These are phyloP conservation scores for Synaphobranchus kaupii DNA, from an alignment of 2,797 vertebrate genomes.

Conservation along the genomic window DNA sequence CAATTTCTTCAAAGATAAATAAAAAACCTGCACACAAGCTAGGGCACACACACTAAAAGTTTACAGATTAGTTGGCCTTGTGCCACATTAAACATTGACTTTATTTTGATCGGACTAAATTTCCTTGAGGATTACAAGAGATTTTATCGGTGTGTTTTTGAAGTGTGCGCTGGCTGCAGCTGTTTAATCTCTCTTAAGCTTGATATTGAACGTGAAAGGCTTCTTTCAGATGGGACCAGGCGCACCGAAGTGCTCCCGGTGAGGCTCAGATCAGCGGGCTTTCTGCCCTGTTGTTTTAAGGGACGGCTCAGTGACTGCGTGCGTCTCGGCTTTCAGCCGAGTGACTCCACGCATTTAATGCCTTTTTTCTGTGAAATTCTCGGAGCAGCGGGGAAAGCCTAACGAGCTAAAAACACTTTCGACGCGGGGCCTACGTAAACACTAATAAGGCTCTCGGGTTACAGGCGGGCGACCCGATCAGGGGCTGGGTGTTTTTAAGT, in stretches of 20 bases:
- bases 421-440: slow-evolving; percentile 48
- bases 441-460: slow-evolving; percentile 54
- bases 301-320: not conserved
- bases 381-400: slow-evolving; percentile 51
- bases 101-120: not conserved
- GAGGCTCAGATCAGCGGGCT: not conserved
- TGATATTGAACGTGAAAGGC: slow-evolving; percentile 9
- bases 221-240: slow-evolving; percentile 5
- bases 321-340: not conserved
- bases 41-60: not conserved
- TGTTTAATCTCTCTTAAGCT: not conserved
- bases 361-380: slow-evolving; percentile 28
- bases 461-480: slow-evolving; percentile 45
- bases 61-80: not conserved
- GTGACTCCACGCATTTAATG: not conserved
- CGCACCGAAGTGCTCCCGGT: not conserved
- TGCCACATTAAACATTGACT: not conserved
- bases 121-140: slow-evolving; percentile 13
- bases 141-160: not conserved
- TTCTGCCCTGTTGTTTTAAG: slow-evolving; percentile 12
- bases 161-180: not conserved
- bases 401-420: slow-evolving; percentile 63
- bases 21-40: not conserved
- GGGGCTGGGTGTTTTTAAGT: slow-evolving; percentile 22
- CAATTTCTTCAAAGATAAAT: not conserved